Percentiles rank a stretch among this genome's conserved stretches.
phyloP scores from a whole-genome alignment of 2,113 vertebrate species.

The Gadus chalcogrammus region DNA sequence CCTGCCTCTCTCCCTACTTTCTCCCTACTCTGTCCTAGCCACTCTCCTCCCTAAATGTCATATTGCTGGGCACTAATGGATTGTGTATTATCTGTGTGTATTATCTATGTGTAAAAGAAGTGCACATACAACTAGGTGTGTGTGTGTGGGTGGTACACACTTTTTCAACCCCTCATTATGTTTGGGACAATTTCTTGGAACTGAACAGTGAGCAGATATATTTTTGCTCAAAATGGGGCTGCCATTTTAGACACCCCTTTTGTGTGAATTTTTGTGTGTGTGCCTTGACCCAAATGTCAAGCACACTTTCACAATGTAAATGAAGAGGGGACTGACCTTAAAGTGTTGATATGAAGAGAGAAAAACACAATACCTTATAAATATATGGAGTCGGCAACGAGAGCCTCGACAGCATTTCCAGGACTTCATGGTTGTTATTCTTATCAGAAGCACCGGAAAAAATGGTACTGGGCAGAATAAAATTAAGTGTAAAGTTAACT shows the following conservation, averaged over 20 bases:
- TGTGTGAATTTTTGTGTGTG: neutral
- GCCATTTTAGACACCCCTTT: neutral
- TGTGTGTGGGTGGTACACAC: neutral
- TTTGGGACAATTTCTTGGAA: too few species aligned
- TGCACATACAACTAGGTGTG: neutral
- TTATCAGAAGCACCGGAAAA: conserved; percentile 32
- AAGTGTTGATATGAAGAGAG: conserved; percentile 27
- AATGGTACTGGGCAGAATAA: conserved; percentile 7
- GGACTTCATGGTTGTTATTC: conserved; percentile 17
- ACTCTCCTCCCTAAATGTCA: too few species aligned
- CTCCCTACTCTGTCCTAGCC: too few species aligned
- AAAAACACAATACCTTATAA: conserved; percentile 32
- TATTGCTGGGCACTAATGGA: conserved; percentile 58
- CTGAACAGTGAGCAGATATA: too few species aligned
- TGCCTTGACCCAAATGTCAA: too few species aligned
- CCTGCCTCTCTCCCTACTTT: too few species aligned
- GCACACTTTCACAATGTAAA: neutral
- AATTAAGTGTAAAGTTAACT: conserved; percentile 25
- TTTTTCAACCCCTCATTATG: too few species aligned
- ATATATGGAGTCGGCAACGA: conserved; percentile 16
- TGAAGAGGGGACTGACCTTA: conserved; percentile 15
- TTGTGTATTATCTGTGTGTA: neutral
- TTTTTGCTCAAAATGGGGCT: too few species aligned
- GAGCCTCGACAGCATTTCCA: conserved; percentile 34
- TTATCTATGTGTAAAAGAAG: neutral